Evolutionary conservation across 2,888 invertebrate species (phyloP).

Genomic region (Scrobipalpa costella): DNA sequence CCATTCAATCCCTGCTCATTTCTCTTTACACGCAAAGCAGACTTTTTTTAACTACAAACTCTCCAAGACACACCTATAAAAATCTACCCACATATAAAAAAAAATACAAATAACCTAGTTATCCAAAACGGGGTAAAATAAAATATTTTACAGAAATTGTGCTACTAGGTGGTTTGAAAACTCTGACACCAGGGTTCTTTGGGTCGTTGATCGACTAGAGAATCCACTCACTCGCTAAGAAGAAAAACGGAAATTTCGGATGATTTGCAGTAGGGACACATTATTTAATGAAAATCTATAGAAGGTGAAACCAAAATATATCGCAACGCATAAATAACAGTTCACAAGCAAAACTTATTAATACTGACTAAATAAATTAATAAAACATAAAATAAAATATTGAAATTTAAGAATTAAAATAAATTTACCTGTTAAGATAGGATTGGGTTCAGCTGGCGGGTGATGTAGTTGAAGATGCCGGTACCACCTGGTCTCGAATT

Average conservation of each 20-base stretch:
- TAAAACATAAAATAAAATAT: neutral
- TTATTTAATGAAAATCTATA: neutral
- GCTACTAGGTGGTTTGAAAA: no score
- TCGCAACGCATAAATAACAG: slow-evolving; percentile 5
- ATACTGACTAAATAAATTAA: neutral
- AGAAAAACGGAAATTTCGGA: neutral
- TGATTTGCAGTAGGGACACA: neutral
- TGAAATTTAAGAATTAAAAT: neutral
- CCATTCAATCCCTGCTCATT: neutral
- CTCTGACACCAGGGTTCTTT: no score
- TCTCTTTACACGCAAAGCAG: neutral
- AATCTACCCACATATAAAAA: no score
- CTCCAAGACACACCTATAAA: neutral
- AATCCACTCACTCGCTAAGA: no score
- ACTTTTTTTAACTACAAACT: neutral
- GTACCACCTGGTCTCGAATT: neutral
- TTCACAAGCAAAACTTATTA: neutral
- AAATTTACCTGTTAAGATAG: neutral
- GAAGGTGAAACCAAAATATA: neutral
- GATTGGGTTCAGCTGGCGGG: neutral
- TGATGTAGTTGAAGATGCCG: neutral
- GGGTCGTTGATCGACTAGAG: no score
- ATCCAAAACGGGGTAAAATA: no score
- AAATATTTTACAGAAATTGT: no score
- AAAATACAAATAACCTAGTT: no score